Base-by-base conservation (phyloP, 2,888 invertebrate species). In the Drosophila monieri region DNA sequence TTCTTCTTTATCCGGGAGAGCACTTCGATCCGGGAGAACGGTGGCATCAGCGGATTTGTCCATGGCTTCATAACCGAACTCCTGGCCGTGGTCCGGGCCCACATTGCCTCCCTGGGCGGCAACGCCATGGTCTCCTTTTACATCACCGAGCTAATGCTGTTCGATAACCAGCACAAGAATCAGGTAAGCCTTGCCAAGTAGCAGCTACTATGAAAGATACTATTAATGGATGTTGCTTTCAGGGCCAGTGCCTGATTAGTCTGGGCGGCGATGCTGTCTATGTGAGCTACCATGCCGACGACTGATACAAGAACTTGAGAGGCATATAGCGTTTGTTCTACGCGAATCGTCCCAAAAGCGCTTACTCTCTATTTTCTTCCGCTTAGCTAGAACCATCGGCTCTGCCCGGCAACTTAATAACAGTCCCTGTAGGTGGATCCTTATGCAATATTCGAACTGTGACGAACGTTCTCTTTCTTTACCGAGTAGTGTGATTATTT, bases 1-100 rank as follows among this genome's bases (percentile, higher is more conserved):
- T 97, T 98, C 91, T 97, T 98, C 92, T 98, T 99, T 90, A 98
- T 99, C 72, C 93, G 99, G 23, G 99, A 99, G 92, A 97, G 97
- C 69, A 98, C 97, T 0, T 96, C 97, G 10, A 95, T 98, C 65
- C 92, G 98, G 73, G 98, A 99, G 91, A 94, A 94, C 88, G 98
- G 98, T 48, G 99, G 99, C 1, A 94, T 98, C 49, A 97, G 97
- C 91, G 98, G 98, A 2, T 99, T 99, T 92, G 95, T 98, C 66
- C 98, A 98, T 90, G 96, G 96, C 60, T 98, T 98, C 90, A 94
- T 98, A 6, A 96, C 96, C 52, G 99, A 99, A 93, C 92, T 98
- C 14, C 91, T 98, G 83, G 97, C 98, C 1, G 97, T 99, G 73
- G 97, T 97, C 1, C 94, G 98, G 55, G 97, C 98, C 3, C 98